Evolutionary conservation across 2,113 vertebrate genomes (phyloP).

Genomic region (Carettochelys insculpta): DNA sequence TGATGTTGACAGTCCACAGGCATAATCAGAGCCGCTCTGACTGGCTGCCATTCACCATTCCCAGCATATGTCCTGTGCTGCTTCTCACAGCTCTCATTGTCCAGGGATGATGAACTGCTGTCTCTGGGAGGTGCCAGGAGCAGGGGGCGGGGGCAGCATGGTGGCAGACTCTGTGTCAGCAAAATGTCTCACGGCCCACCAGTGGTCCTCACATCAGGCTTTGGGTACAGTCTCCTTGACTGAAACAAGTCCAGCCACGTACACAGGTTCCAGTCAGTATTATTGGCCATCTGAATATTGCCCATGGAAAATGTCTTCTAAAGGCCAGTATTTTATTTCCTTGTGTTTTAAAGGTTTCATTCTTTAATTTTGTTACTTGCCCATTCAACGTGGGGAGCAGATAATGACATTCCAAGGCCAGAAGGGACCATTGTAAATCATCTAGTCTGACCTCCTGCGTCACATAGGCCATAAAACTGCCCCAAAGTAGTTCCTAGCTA

Average conservation of each 20-base stretch:
- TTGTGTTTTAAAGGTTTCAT: background rate
- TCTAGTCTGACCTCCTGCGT: background rate
- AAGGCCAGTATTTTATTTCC: background rate
- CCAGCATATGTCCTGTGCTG: too few species aligned
- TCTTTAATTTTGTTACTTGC: background rate
- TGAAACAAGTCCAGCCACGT: background rate
- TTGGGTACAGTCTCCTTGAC: background rate
- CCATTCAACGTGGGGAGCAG: background rate
- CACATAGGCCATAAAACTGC: background rate
- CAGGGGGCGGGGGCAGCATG: too few species aligned
- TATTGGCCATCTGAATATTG: background rate
- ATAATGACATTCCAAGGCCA: background rate
- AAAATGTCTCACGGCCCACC: too few species aligned
- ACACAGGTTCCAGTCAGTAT: background rate
- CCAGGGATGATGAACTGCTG: too few species aligned
- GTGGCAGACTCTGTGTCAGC: too few species aligned
- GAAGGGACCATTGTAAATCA: background rate
- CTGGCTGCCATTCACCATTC: too few species aligned
- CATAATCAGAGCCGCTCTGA: too few species aligned
- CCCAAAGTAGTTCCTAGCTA: background rate
- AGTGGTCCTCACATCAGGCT: too few species aligned
- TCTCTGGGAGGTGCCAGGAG: too few species aligned
- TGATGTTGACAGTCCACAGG: too few species aligned
- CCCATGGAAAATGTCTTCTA: background rate
- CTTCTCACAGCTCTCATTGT: too few species aligned